Evolutionary conservation across 1,140 invertebrate genomes (phyloP), one percentile per base, ranked within the genome.

Genomic region (Cheumatopsyche charites): DNA sequence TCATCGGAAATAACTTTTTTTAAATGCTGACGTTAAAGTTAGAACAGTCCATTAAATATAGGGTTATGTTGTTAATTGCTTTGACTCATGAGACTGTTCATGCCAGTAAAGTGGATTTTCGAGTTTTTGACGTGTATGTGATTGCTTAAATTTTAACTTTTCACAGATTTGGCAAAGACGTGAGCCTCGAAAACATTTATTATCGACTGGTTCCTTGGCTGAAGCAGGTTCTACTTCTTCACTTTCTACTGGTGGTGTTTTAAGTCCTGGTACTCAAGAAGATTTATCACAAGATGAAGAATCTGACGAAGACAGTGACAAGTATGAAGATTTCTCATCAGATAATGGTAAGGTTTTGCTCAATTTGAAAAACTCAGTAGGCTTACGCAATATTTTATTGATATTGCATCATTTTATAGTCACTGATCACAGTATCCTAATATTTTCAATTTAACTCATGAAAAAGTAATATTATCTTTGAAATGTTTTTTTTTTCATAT

Each of bases 191-290:
- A 92, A 92, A 77, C 93, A 94, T 85, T 83, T 95, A 52, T 79
- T 95, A n/a, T 94, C 92, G 25, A 95, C 93, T 9, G 90, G 93
- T 68, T 94, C 93, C 41, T 80, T 95, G 71, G 91, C 90, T 11
- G 93, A 95, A 82, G 92, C 90, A 67, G 92, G 91, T 9, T 94
- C 92, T 26, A 91, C 91, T n/a, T 94, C 92, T n/a, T 95, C 93
- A 23, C 78, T 95, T 1, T 93, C 92, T 70, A 92, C 90, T 1
- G 92, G 91, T 61, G 92, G 91, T 67, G 87, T 95, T 26, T 80
- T 95, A 0, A 95, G 93, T 80, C 94, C 94, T 7, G 84, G 84
- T 6, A 90, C 91, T 79, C 86, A 88, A 61, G 88, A 90, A 77
- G 93, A 93, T 78, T 89, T 91, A 76, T 95, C 91, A 68, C 90